Conservation (phyloP, 2,888 invertebrate species). For the Aquatica leii region DNA sequence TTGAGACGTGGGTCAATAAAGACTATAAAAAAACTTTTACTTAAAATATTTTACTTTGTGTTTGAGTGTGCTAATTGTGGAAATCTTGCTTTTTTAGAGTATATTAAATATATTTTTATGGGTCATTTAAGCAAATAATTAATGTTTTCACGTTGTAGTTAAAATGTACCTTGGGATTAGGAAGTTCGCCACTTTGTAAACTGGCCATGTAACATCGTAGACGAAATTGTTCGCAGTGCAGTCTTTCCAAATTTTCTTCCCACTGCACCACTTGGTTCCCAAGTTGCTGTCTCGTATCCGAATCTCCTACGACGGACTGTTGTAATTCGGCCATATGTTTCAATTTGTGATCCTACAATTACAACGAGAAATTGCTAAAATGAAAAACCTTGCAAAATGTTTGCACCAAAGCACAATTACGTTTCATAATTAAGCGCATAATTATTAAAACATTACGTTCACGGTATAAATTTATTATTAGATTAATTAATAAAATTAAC, state of each 20-base stretch:
- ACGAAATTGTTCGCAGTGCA: conserved; percentile 97
- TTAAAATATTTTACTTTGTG: too few relatives aligned
- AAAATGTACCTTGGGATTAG: conserved; percentile 90
- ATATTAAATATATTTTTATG: neutral
- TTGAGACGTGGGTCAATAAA: conserved; percentile 92
- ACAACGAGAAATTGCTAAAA: conserved; percentile 1
- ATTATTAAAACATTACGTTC: too few relatives aligned
- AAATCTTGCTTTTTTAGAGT: too few relatives aligned
- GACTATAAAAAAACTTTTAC: conserved; percentile 82
- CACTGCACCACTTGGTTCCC: conserved; percentile 93
- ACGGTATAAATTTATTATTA: too few relatives aligned
- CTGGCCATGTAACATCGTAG: conserved; percentile 97
- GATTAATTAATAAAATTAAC: too few relatives aligned
- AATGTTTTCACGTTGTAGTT: conserved; percentile 1
- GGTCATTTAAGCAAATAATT: neutral
- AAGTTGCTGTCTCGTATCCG: conserved; percentile 90
- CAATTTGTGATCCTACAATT: conserved; percentile 88
- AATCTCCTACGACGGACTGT: conserved; percentile 94
- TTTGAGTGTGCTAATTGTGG: too few relatives aligned
- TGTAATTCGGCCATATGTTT: conserved; percentile 99
- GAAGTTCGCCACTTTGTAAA: conserved; percentile 92
- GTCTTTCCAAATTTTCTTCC: conserved; percentile 95
- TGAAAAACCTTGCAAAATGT: too few relatives aligned
- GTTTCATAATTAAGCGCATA: too few relatives aligned
- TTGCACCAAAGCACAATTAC: too few relatives aligned